Percentiles rank a stretch among this genome's conserved stretches.
Evolutionary conservation across 35 echinoderm and acorn worm species (phyloP).

Genomic region (Eucidaris tribuloides): DNA sequence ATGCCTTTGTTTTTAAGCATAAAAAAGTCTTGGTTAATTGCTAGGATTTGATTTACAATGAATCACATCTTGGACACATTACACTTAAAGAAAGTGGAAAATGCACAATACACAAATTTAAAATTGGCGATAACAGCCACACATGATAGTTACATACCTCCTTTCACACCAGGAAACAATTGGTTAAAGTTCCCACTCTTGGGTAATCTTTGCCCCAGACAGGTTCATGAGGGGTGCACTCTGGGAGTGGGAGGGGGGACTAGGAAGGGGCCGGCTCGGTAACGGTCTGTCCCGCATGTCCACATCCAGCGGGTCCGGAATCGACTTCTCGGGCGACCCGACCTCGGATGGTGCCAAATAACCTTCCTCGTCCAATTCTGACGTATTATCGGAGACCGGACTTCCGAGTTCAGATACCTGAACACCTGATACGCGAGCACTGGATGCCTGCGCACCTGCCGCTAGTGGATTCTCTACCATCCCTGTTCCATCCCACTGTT

Average conservation of each 20-base stretch:
- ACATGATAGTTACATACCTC: too few relatives aligned
- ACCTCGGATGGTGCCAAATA: conserved; percentile 3
- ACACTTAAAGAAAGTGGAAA: too few relatives aligned
- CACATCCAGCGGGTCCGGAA: background rate
- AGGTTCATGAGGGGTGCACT: conserved; percentile 10
- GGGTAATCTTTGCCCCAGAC: too few relatives aligned
- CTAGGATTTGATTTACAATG: too few relatives aligned
- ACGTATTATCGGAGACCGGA: too few relatives aligned
- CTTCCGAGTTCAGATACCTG: background rate
- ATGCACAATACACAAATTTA: too few relatives aligned
- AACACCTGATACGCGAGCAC: background rate
- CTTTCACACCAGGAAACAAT: too few relatives aligned
- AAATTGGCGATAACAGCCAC: too few relatives aligned
- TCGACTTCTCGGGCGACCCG: background rate
- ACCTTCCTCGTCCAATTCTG: background rate
- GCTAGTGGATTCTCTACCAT: conserved; percentile 8
- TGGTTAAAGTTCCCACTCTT: too few relatives aligned
- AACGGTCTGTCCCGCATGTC: conserved; percentile 14
- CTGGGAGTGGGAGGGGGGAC: conserved; percentile 14
- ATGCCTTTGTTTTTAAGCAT: too few relatives aligned
- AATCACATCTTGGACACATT: too few relatives aligned
- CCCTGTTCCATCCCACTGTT: background rate
- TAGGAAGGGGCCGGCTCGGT: background rate
- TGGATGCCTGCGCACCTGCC: background rate
- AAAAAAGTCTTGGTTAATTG: too few relatives aligned